Conservation (phyloP, 2,113 vertebrate genomes). For the Sula dactylatra region DNA sequence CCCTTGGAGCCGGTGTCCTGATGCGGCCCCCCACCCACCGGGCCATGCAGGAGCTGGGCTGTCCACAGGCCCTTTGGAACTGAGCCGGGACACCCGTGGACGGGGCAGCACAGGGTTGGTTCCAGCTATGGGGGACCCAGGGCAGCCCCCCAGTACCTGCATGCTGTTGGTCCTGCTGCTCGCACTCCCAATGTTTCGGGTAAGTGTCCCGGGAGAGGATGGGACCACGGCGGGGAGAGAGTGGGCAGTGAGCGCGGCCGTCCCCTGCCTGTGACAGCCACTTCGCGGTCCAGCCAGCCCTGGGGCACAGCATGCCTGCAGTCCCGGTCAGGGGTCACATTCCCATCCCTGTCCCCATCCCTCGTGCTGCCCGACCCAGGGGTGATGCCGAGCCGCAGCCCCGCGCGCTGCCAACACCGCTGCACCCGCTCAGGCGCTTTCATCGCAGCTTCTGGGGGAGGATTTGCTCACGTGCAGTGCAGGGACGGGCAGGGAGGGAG, state of each 20-base stretch:
- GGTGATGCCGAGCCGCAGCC: neutral
- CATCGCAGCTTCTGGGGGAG: neutral
- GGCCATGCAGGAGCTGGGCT: neutral
- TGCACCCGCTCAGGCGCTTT: neutral
- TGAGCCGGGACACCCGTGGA: neutral
- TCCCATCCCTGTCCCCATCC: neutral
- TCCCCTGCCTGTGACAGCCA: neutral
- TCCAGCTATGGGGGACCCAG: neutral
- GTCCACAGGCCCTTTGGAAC: neutral
- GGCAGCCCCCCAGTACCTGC: neutral
- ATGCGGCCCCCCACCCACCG: fast-evolving
- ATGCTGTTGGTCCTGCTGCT: neutral
- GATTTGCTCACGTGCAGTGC: neutral
- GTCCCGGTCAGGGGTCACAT: neutral
- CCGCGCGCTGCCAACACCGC: fast-evolving
- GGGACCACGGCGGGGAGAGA: neutral
- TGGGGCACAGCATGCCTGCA: no score
- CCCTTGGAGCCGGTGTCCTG: neutral
- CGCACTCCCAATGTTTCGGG: neutral
- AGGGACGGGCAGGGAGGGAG: neutral
- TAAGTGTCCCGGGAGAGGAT: neutral
- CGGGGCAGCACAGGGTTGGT: neutral
- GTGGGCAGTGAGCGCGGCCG: fast-evolving
- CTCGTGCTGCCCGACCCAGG: fast-evolving
- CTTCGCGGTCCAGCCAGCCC: fast-evolving